Percentiles rank a stretch among this genome's conserved stretches.
Conservation (phyloP, 2,113 vertebrate genomes). For the Ammodytes dubius region DNA sequence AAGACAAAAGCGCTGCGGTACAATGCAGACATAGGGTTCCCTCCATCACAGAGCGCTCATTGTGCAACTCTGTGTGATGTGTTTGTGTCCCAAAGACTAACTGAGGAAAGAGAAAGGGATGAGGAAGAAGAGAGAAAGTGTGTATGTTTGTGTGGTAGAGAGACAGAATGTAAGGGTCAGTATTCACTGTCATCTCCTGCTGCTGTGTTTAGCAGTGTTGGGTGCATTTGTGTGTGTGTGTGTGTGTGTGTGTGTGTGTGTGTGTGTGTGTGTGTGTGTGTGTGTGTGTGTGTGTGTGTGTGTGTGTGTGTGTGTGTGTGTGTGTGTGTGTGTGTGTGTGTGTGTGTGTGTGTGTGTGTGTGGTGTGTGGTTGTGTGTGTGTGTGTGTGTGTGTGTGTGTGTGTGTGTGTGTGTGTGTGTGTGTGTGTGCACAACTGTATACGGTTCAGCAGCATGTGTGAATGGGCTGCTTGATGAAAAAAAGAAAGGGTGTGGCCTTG, state of each 20-base stretch:
- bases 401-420: conserved; percentile 21
- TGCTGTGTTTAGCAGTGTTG: no score
- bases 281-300: no score
- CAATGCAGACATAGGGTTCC: conserved; percentile 66
- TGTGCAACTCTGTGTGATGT: conserved; percentile 73
- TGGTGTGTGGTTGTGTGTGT: not conserved
- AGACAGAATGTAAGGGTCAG: no score
- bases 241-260: no score
- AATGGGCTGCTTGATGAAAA: conserved; percentile 18
- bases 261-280: no score
- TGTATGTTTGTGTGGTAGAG: not conserved
- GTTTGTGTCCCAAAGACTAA: conserved; percentile 74
- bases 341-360: not conserved
- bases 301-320: not conserved
- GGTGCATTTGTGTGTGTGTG: no score
- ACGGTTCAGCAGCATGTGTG: conserved; percentile 19
- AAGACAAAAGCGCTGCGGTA: conserved; percentile 68
- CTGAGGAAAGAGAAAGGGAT: conserved; percentile 50
- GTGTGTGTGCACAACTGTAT: conserved; percentile 2
- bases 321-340: not conserved
- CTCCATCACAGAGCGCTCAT: conserved; percentile 71
- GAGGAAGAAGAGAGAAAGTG: conserved; percentile 11
- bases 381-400: conserved; percentile 1
- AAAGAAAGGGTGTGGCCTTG: conserved; percentile 25
- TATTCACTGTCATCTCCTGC: no score